Base-by-base conservation (phyloP, 2,113 vertebrate species). In the Mungos mungo region DNA sequence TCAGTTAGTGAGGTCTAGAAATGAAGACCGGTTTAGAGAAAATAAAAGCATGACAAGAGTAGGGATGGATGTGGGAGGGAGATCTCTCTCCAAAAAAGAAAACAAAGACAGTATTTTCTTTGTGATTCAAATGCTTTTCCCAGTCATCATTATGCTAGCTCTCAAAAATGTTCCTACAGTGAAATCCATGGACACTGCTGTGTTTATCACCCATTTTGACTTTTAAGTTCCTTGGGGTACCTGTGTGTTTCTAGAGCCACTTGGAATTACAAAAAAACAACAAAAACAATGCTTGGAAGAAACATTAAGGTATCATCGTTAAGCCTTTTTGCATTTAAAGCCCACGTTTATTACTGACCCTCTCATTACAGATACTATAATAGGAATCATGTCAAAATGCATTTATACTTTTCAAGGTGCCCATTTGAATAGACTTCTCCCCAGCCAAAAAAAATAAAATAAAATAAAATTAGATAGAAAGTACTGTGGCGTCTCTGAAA, bases 1-100 rank as follows among this genome's bases (percentile, higher is more conserved):
- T 98, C 98, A 97, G 93, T 97, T 98, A 98, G 88, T 97, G 94
- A 95, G 88, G 90, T 97, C 97, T 98, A 98, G 96, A 98, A 98
- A 98, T 86, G 94, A 98, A 83, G 90, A 83, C 33, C 60, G 82
- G 92, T 95, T 86, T 96, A 90, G 90, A 95, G 86, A 98, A 95
- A 93, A 90, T 93, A 97, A 69, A 96, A 86, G 66, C 77, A 90
- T 92, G 31, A 41, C 18, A 86, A 90, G 74, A 93, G 63, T 92
- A 54, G 63, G 47, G 8, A 65, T 12, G 95, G 88, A 41, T 60
- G 23, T 77, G 27, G 21, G 31, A 45, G 84, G 72, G 47, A 72
- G 71, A 72, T 21, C 18, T 79, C 3, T 97, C 83, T 76, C 95
- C 41, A 88, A 98, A 38, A 27, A 2, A 79, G 23, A 87, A 57